These are phyloP conservation scores for Podarcis lilfordi DNA, from an alignment of 2,797 vertebrate genomes.

Conservation along the genomic window DNA sequence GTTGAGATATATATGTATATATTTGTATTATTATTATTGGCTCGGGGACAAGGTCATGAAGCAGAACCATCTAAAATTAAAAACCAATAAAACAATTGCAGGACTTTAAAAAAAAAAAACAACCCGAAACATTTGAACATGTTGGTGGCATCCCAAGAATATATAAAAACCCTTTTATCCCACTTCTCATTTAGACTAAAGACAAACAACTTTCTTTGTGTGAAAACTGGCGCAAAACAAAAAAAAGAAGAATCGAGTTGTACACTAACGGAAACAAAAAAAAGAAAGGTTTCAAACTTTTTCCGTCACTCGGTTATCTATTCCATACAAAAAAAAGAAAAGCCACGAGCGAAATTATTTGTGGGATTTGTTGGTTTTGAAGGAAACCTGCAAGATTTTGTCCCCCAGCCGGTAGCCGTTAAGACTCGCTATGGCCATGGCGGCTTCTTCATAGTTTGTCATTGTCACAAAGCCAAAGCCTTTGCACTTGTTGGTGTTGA, in stretches of 20 bases:
- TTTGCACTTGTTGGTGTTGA: slow-evolving; percentile 99
- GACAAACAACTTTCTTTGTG: slow-evolving; percentile 82
- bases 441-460: slow-evolving; percentile 99
- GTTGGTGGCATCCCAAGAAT: slow-evolving; percentile 85
- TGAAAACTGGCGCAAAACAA: slow-evolving; percentile 84
- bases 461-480: slow-evolving; percentile 99
- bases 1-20: slow-evolving; percentile 62
- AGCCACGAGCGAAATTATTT: slow-evolving; percentile 88
- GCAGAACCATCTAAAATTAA: slow-evolving; percentile 83
- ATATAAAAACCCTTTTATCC: slow-evolving; percentile 77
- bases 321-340: slow-evolving; percentile 80
- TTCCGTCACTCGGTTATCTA: slow-evolving; percentile 85
- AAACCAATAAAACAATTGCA: slow-evolving; percentile 79
- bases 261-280: slow-evolving; percentile 84
- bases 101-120: slow-evolving; percentile 66
- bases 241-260: slow-evolving; percentile 75
- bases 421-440: slow-evolving; percentile 98
- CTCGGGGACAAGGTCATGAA: slow-evolving; percentile 76
- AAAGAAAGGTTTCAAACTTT: slow-evolving; percentile 75
- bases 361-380: slow-evolving; percentile 99
- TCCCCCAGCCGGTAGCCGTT: slow-evolving; percentile 98
- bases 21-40: slow-evolving; percentile 58
- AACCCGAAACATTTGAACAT: slow-evolving; percentile 82
- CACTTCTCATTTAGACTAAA: slow-evolving; percentile 85
- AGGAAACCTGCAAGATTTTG: slow-evolving; percentile 99